These are phyloP conservation scores for Heterocephalus glaber DNA, from an alignment of 2,113 vertebrate genomes.

Conservation along the genomic window DNA sequence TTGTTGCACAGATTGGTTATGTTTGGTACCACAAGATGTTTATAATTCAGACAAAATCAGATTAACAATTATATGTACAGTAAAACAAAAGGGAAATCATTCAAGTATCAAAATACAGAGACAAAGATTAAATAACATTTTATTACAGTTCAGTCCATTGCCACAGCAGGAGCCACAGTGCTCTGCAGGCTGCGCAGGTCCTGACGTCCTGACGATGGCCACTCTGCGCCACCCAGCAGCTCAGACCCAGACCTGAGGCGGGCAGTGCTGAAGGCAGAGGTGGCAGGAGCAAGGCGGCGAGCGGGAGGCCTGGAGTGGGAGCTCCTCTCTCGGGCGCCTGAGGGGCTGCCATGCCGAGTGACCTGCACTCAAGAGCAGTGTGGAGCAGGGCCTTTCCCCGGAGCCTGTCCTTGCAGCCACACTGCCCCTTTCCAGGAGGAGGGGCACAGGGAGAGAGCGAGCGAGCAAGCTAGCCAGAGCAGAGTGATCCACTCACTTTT, in stretches of 20 bases:
- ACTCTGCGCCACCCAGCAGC: background rate
- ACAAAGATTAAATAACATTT: constrained; percentile 93
- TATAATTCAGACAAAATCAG: constrained; percentile 87
- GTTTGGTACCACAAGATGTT: constrained; percentile 93
- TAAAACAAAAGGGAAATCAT: constrained; percentile 92
- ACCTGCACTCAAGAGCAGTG: background rate
- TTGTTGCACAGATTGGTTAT: constrained; percentile 84
- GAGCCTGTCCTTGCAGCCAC: constrained; percentile 54
- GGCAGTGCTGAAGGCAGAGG: accelerated
- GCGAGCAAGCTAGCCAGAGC: background rate
- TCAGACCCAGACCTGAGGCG: background rate
- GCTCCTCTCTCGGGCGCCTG: background rate
- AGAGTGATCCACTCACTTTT: constrained; percentile 10
- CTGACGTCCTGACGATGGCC: background rate
- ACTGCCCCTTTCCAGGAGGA: background rate
- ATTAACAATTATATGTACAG: constrained; percentile 92
- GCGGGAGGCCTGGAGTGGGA: background rate
- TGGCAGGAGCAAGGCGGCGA: background rate
- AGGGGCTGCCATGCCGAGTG: background rate
- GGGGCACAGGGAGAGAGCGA: background rate
- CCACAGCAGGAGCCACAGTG: constrained; percentile 87
- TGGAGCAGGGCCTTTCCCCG: background rate
- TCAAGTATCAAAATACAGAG: constrained; percentile 99
- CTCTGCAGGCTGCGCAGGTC: constrained; percentile 80
- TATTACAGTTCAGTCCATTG: constrained; percentile 90